Percentiles rank a stretch among this genome's conserved stretches.
Evolutionary conservation across 1,140 invertebrate species (phyloP).

Genomic region (Trialeurodes vaporariorum): DNA sequence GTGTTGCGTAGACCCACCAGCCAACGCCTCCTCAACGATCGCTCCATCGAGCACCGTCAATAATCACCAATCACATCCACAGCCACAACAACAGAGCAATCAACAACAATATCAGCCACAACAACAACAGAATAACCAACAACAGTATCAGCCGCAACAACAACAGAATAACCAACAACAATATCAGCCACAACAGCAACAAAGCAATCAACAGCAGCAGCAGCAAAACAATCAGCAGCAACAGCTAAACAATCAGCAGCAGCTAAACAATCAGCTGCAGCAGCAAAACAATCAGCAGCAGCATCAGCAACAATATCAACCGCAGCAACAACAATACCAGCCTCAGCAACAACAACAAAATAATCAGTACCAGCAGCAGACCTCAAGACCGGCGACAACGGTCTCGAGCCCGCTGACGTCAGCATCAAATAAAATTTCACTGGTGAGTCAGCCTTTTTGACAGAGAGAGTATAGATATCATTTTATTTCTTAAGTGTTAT

Average conservation of each 20-base stretch:
- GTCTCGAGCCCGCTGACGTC: neutral
- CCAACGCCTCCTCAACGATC: conserved; percentile 28
- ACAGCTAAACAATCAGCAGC: neutral
- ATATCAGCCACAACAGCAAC: neutral
- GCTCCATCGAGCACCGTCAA: conserved; percentile 9
- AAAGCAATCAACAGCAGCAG: neutral
- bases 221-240: neutral
- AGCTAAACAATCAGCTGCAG: neutral
- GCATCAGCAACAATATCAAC: neutral
- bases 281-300: neutral
- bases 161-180: neutral
- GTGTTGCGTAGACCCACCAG: conserved; percentile 61
- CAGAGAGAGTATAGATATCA: no score
- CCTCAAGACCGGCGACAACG: neutral
- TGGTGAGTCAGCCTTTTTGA: no score
- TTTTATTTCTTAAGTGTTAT: no score
- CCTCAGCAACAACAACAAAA: neutral
- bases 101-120: conserved; percentile 2
- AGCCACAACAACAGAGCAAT: conserved; percentile 11
- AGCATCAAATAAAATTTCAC: neutral
- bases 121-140: no score
- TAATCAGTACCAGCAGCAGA: neutral
- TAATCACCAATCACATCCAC: conserved; percentile 11
- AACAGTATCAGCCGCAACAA: neutral
- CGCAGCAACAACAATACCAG: no score